Evolutionary conservation across 2,113 vertebrate genomes (phyloP).

Genomic region (Porphyrio hochstetteri): DNA sequence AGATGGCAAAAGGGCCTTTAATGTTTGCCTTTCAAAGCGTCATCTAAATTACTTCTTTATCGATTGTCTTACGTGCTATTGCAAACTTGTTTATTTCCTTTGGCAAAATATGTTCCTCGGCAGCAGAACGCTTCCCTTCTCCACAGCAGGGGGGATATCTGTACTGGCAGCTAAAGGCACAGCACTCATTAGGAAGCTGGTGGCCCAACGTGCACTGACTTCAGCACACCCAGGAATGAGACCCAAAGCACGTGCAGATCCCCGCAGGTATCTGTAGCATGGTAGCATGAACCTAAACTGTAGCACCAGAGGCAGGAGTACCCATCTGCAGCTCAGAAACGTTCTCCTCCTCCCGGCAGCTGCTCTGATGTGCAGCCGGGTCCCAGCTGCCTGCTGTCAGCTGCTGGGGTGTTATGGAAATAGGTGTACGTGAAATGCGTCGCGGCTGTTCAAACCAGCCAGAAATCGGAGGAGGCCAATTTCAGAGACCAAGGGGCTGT

Average conservation of each 20-base stretch:
- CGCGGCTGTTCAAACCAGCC: not conserved
- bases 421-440: not conserved
- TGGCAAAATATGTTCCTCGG: not conserved
- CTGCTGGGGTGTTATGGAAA: not conserved
- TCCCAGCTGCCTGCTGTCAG: conserved; percentile 11
- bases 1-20: not conserved
- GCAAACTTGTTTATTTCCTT: not conserved
- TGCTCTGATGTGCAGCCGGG: not conserved
- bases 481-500: not conserved
- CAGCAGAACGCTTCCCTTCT: not conserved
- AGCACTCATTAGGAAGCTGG: not conserved
- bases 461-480: not conserved
- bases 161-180: not conserved
- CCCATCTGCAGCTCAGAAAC: not conserved
- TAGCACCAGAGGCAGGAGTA: not conserved
- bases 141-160: not conserved
- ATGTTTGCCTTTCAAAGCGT: not conserved
- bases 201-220: not conserved
- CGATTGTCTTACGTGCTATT: not conserved
- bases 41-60: not conserved
- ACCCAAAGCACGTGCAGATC: not conserved
- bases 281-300: not conserved
- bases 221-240: not conserved
- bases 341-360: not conserved
- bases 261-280: not conserved